phyloP scores from a whole-genome alignment of 2,113 vertebrate species.

The Cercopithecus mona region DNA sequence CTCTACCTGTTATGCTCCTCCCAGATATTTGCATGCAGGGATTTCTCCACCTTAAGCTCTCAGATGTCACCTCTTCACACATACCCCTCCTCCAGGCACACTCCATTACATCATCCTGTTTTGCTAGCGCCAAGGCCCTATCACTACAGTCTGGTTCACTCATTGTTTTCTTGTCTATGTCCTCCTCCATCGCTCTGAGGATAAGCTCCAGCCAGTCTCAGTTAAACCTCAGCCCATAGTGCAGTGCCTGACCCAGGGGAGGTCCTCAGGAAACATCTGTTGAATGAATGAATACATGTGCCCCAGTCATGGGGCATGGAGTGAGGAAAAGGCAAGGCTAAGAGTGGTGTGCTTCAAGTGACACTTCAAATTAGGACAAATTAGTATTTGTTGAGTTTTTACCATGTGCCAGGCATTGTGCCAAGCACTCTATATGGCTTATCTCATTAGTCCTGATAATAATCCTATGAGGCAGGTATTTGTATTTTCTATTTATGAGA shows the following conservation, averaged over 20 bases:
- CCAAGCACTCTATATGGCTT: neutral
- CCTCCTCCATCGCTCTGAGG: neutral
- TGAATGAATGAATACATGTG: neutral
- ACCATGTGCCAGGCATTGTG: neutral
- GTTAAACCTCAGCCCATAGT: neutral
- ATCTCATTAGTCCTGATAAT: neutral
- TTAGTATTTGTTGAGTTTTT: conserved; percentile 20
- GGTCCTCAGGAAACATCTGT: neutral
- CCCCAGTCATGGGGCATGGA: neutral
- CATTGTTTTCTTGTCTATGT: neutral
- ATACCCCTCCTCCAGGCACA: neutral
- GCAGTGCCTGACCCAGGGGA: neutral
- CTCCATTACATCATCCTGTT: neutral
- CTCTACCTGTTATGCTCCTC: neutral
- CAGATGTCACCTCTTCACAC: neutral
- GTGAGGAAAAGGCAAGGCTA: neutral
- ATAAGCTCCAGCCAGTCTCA: neutral
- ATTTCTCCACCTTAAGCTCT: neutral
- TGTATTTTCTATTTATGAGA: neutral
- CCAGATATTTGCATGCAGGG: neutral
- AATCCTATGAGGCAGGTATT: neutral
- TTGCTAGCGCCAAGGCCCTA: neutral
- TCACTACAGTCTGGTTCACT: neutral
- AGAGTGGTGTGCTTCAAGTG: neutral
- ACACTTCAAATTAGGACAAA: neutral